Evolutionary conservation across 2,888 invertebrate species (phyloP), one percentile per base, ranked within the genome.

Genomic region (Nebria salina): DNA sequence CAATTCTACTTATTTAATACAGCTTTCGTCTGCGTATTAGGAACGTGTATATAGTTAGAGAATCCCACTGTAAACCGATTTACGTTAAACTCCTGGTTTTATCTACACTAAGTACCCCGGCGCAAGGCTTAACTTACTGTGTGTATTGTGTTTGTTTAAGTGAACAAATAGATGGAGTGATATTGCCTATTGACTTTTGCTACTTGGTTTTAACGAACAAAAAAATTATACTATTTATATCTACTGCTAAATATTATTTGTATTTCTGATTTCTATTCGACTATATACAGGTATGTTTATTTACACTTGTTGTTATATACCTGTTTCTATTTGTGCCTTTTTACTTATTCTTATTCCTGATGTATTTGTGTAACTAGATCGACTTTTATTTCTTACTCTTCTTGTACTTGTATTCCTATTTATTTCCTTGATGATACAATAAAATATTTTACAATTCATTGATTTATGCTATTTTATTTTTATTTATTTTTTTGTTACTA

Each of bases 1-100:
- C 89, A 89, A 89, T 89, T 89, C 89, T 88, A 89, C 89, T 89
- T 89, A 89, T 89, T 89, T 89, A 89, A 89, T 89, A 89, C 89
- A 88, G 89, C 89, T 88, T 89, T 89, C 88, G 89, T 81, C 81
- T 73, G 76, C 76, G 81, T 89, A 89, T 89, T 89, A 89, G 89
- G 87, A 87, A 88, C 89, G 89, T 89, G 89, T 89, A 89, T 89
- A 89, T 89, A 89, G 89, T 89, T 89, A 89, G 89, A 81, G 88
- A 89, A 89, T 89, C 88, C 79, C 88, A 88, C 88, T 88, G 89
- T 89, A 89, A 89, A 89, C 89, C 89, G 89, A 89, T 89, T 89
- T 89, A 87, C 88, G 89, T 88, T 88, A 89, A 89, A 89, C 89
- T 89, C 54, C 88, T 86, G 86, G 89, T 89, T 89, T 89, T 89